Conservation (phyloP, 2,113 vertebrate genomes). For the Marmota monax region DNA sequence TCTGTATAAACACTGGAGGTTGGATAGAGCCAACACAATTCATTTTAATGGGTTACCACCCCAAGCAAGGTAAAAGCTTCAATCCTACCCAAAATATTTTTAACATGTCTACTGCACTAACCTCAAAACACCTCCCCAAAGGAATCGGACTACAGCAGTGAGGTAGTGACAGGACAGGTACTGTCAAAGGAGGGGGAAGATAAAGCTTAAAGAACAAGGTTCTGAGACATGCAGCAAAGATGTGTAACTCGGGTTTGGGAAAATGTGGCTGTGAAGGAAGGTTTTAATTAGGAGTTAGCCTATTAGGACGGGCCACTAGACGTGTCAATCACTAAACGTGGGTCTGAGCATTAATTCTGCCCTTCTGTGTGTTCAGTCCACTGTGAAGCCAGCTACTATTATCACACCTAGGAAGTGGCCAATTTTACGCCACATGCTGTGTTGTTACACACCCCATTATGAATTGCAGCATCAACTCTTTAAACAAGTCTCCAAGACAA, state of each 20-base stretch:
- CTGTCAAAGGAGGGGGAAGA: too few relatives aligned
- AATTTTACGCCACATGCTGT: background rate
- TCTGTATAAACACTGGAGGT: background rate
- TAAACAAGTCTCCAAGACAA: constrained; percentile 1
- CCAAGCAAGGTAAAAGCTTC: background rate
- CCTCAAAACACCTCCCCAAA: background rate
- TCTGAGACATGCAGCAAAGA: background rate
- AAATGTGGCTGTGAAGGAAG: background rate
- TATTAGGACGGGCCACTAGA: background rate
- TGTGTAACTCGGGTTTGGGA: background rate
- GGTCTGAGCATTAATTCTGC: background rate
- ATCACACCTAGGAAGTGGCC: background rate
- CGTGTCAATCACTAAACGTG: background rate
- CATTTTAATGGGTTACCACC: background rate
- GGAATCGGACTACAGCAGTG: background rate
- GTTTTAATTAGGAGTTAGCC: background rate
- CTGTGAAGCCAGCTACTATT: background rate
- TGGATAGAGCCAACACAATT: background rate
- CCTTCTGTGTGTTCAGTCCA: background rate
- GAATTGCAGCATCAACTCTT: background rate
- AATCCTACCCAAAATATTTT: background rate
- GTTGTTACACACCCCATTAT: background rate
- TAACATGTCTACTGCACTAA: background rate
- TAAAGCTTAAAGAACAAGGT: background rate
- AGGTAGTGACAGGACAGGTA: background rate